Evolutionary conservation across 2,888 invertebrate species (phyloP).

Genomic region (Heliconius erato): DNA sequence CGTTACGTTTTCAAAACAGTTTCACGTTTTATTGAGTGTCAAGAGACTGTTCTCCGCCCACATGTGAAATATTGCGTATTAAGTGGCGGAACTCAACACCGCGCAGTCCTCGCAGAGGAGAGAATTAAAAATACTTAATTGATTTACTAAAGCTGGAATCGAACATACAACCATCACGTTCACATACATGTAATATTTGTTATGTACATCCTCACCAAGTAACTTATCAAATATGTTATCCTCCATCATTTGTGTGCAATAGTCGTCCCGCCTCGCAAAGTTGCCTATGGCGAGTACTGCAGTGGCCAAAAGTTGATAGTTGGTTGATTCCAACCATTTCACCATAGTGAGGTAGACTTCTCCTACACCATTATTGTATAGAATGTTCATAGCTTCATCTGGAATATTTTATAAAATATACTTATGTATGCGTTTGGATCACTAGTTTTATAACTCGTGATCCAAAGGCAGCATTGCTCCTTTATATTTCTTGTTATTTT

Average conservation of each 20-base stretch:
- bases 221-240: conserved; percentile 91
- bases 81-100: not conserved
- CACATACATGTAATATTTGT: too few species aligned
- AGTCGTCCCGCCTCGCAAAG: conserved; percentile 94
- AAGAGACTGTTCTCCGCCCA: too few species aligned
- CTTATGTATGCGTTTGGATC: too few species aligned
- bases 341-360: conserved; percentile 89
- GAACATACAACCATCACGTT: too few species aligned
- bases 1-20: too few species aligned
- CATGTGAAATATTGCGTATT: too few species aligned
- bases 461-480: too few species aligned
- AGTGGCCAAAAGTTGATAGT: conserved; percentile 92
- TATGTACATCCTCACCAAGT: conserved; percentile 76
- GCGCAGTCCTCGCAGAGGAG: not conserved
- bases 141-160: too few species aligned
- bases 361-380: conserved; percentile 92
- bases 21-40: too few species aligned
- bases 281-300: conserved; percentile 95
- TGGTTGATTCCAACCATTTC: conserved; percentile 90
- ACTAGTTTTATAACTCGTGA: not conserved
- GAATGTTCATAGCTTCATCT: conserved; percentile 95
- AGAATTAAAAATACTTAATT: too few species aligned
- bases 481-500: too few species aligned
- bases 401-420: conserved; percentile 43
- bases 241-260: conserved; percentile 93